A percentile compares a stretch with the other conserved stretches of the same genome.
Conservation (phyloP, 2,113 vertebrate species). For the Fulmarus glacialis region DNA sequence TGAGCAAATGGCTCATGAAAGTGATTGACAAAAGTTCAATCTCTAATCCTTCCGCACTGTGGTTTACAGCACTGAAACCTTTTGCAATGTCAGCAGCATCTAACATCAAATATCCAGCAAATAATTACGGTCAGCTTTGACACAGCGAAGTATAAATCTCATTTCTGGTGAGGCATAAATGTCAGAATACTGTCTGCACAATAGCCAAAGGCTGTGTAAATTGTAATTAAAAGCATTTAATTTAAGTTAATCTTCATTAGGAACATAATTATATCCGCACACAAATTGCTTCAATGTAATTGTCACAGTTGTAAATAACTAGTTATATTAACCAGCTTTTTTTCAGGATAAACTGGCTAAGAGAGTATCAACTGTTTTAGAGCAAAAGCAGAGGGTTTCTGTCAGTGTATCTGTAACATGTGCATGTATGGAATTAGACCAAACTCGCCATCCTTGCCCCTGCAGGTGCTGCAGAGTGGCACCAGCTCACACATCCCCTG, state of each 20-base stretch:
- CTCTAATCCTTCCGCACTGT: background rate
- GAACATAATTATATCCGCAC: conserved; percentile 42
- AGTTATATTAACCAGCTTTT: conserved; percentile 37
- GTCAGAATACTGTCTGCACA: conserved; percentile 38
- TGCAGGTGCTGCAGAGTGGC: background rate
- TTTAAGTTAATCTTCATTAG: conserved; percentile 79
- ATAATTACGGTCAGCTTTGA: conserved; percentile 63
- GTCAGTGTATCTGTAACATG: background rate
- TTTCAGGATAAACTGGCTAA: conserved; percentile 1
- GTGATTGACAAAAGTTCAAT: background rate
- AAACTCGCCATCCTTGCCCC: background rate
- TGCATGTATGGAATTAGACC: background rate
- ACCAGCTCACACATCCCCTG: background rate
- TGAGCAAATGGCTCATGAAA: background rate
- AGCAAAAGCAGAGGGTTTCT: background rate
- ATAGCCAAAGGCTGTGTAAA: conserved; percentile 65
- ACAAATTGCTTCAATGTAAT: conserved; percentile 42
- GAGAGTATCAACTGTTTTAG: background rate
- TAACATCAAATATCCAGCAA: conserved; percentile 21
- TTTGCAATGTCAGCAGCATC: background rate
- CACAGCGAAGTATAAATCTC: conserved; percentile 65
- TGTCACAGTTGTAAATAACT: conserved; percentile 68
- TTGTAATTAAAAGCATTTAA: conserved; percentile 77
- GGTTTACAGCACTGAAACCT: background rate
- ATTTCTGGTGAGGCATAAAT: conserved; percentile 53